Evolutionary conservation across 1,140 invertebrate genomes (phyloP), one percentile per base, ranked within the genome.

Genomic region (Mya arenaria): DNA sequence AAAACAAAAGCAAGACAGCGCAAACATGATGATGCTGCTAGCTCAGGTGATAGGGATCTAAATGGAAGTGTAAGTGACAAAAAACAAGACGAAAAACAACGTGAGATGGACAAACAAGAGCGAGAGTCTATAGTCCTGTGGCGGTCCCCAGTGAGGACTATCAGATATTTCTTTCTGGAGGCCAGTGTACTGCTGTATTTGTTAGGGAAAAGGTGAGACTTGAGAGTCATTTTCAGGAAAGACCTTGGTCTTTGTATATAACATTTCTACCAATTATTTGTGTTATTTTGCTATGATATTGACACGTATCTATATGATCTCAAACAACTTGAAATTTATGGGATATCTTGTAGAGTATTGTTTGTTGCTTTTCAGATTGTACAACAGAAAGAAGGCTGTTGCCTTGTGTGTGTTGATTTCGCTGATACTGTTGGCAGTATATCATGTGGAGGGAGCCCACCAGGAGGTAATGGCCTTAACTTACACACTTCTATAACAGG

Each of bases 111-210:
- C 63, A 80, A 83, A 60, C 85, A 91, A 65, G 94, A 94, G 83
- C 83, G 94, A 39, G 91, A 93, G 89, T 94, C 95, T 88, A 92
- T 98, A 84, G 97, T 98, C 39, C 90, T 99, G 75, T 99, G 97
- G 97, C 95, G 96, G 89, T 95, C 95, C 89, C 98, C 98, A 32
- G 89, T 98, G 62, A 94, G 94, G 80, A 98, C 97, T 15, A 85
- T 97, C 44, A 95, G 96, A 89, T 98, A 97, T 94, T 98, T 97
- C 93, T 90, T 95, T 86, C 94, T 94, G 86, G 97, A 98, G 95
- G 92, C 96, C 84, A 90, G 93, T 85, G 94, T 94, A 86, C 94
- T 96, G 87, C 93, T 94, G 83, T 93, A 92, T 89, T 94, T 94
- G 83, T 95, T 94, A 91, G 93, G 91, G 86, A 92, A 92, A 93